Conservation (phyloP, 1,140 invertebrate species). For the Apis dorsata region DNA sequence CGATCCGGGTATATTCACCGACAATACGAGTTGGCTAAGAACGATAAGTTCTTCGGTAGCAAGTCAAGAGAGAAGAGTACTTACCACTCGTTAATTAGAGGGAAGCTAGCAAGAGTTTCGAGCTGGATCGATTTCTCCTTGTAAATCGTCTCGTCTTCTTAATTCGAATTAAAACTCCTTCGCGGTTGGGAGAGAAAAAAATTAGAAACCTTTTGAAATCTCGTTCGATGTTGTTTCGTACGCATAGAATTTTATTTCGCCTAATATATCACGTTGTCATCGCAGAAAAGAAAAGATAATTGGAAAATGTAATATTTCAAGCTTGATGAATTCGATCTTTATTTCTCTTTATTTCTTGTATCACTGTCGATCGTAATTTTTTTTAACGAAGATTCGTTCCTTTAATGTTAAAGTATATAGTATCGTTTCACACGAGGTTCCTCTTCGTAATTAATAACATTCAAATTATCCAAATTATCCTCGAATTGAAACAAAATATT, state of each 20-base stretch:
- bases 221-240: not conserved
- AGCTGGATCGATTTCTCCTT: not conserved
- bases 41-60: not conserved
- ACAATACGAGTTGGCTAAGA: not conserved
- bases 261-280: not conserved
- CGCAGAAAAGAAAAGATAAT: too few relatives aligned
- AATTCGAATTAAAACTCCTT: not conserved
- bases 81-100: not conserved
- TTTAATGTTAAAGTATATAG: too few relatives aligned
- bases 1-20: not conserved
- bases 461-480: too few relatives aligned
- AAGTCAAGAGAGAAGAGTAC: not conserved
- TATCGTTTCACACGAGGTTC: too few relatives aligned
- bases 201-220: not conserved
- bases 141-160: not conserved
- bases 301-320: too few relatives aligned
- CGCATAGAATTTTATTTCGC: conserved; percentile 19
- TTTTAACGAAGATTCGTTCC: too few relatives aligned
- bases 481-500: too few relatives aligned
- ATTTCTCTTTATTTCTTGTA: too few relatives aligned
- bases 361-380: too few relatives aligned
- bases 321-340: too few relatives aligned
- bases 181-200: not conserved
- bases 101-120: not conserved
- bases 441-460: too few relatives aligned